phyloP scores from a whole-genome alignment of 2,113 vertebrate genomes.

The Catharus fuscescens region DNA sequence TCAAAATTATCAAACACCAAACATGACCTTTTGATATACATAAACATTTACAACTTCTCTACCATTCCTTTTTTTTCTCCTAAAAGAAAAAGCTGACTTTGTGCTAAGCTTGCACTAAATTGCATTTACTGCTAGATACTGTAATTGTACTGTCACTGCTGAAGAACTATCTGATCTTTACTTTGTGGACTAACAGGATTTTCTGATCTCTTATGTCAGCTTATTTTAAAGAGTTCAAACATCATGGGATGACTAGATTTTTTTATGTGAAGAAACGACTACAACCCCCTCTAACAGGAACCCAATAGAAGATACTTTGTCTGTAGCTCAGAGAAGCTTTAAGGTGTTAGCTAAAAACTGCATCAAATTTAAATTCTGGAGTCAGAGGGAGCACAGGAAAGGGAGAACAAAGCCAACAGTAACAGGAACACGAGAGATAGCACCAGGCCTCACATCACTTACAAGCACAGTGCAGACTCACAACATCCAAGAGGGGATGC shows the following conservation, averaged over 20 bases:
- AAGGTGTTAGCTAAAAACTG: not conserved
- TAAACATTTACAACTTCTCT: slow-evolving; percentile 22
- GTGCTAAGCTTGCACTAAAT: slow-evolving; percentile 40
- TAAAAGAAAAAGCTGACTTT: slow-evolving; percentile 62
- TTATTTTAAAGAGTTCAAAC: slow-evolving; percentile 23
- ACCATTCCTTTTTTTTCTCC: not conserved
- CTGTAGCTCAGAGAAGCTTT: not conserved
- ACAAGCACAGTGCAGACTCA: not conserved
- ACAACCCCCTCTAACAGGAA: not conserved
- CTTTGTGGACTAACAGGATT: slow-evolving; percentile 18
- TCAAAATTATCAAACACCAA: slow-evolving; percentile 23
- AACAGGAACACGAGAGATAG: not conserved
- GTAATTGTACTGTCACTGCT: slow-evolving; percentile 69
- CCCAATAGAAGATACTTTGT: not conserved
- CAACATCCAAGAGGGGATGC: not conserved
- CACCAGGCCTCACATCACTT: not conserved
- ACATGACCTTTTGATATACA: not conserved
- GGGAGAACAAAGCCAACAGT: not conserved
- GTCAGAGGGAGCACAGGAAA: not conserved
- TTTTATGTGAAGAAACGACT: not conserved
- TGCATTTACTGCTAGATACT: slow-evolving; percentile 49
- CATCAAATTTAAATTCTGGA: not conserved
- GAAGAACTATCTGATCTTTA: slow-evolving; percentile 65
- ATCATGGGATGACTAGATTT: not conserved
- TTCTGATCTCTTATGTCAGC: slow-evolving; percentile 43